These are phyloP conservation scores for Bimastos eiseni DNA, from an alignment of 2,888 invertebrate species.

Conservation along the genomic window DNA sequence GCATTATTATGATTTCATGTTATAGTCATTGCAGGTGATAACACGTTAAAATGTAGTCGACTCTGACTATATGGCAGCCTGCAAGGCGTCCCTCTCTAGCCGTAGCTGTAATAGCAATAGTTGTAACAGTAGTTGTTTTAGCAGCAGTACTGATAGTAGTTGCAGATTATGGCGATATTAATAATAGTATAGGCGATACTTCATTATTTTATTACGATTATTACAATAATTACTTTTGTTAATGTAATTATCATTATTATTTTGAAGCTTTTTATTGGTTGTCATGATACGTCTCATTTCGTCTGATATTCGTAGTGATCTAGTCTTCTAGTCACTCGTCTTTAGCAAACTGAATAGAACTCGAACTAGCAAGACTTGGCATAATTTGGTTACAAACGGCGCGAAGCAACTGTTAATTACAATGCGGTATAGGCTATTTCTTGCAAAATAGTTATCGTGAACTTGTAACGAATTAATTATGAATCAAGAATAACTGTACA, in stretches of 20 bases:
- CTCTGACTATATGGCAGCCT: too few species aligned
- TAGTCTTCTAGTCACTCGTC: conserved; percentile 5
- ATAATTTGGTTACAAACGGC: too few species aligned
- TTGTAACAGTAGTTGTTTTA: too few species aligned
- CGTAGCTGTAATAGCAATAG: too few species aligned
- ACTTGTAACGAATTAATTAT: not conserved
- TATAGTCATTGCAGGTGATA: too few species aligned
- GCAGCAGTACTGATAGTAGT: too few species aligned
- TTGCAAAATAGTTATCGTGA: not conserved
- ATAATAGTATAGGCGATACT: too few species aligned
- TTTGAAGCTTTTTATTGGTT: too few species aligned
- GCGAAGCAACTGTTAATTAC: not conserved
- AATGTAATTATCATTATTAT: not conserved
- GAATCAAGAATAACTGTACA: not conserved
- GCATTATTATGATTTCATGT: not conserved
- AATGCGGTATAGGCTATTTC: not conserved
- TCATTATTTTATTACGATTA: not conserved
- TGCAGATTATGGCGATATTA: too few species aligned
- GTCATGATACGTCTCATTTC: not conserved
- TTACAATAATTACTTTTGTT: not conserved
- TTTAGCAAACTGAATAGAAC: not conserved
- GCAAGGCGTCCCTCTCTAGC: too few species aligned
- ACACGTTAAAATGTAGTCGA: too few species aligned
- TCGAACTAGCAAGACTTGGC: not conserved
- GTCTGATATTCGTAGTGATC: conserved; percentile 9